Evolutionary conservation across 2,797 vertebrate species (phyloP).

Genomic region (Anisognathus igniventris): DNA sequence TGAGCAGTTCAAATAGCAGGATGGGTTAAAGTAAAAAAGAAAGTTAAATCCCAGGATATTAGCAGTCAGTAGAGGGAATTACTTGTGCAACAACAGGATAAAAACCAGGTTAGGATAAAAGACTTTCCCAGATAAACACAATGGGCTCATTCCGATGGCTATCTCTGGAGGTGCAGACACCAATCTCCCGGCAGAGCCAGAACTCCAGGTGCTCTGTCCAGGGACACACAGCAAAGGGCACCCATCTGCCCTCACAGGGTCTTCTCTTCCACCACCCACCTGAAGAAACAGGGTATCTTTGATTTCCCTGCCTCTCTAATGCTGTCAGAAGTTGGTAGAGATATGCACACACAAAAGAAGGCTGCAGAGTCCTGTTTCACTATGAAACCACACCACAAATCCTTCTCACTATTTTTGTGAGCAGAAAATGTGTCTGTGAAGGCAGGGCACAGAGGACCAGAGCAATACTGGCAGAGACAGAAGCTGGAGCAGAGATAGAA

Average conservation of each 20-base stretch:
- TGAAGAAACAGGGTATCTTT: not conserved
- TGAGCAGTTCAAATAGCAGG: not conserved
- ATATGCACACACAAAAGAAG: accelerated
- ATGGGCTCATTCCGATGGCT: not conserved
- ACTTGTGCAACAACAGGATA: not conserved
- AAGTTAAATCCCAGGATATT: not conserved
- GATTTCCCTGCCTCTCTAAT: not conserved
- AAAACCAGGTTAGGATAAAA: not conserved
- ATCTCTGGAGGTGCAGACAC: not conserved
- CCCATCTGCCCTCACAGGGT: not conserved
- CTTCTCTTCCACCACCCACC: not conserved
- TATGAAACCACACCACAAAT: not conserved
- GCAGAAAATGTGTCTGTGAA: not conserved
- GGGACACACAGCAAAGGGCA: not conserved
- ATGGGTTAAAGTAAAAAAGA: not conserved
- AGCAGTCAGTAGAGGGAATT: not conserved
- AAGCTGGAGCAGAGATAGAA: not conserved
- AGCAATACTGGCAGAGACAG: not conserved
- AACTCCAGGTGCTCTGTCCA: not conserved
- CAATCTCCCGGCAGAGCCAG: not conserved
- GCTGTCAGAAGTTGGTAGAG: not conserved
- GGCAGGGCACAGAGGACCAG: not conserved
- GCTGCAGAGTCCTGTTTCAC: not conserved
- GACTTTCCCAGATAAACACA: not conserved
- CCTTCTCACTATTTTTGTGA: not conserved